A percentile compares a stretch with the other conserved stretches of the same genome.
Evolutionary conservation across 2,888 invertebrate species (phyloP).

Genomic region (Proisotoma minuta): DNA sequence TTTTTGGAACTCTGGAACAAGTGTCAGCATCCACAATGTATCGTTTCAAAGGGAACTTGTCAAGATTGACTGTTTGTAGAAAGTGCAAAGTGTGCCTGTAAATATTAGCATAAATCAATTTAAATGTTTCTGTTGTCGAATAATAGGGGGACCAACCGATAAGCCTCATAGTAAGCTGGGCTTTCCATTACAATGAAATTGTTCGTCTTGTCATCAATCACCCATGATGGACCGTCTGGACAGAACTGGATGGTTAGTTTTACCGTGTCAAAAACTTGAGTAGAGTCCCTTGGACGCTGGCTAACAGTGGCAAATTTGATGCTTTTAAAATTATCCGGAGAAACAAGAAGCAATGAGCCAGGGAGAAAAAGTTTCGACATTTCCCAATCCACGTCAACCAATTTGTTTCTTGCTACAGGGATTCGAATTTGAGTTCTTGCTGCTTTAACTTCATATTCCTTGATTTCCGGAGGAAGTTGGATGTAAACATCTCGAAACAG

Average conservation of each 20-base stretch:
- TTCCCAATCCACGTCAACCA: background rate
- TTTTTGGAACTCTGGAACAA: slow-evolving; percentile 31
- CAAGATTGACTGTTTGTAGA: slow-evolving; percentile 49
- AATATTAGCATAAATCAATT: no score
- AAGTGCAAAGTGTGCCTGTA: slow-evolving; percentile 52
- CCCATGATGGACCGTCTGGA: background rate
- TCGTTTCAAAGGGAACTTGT: slow-evolving; percentile 48
- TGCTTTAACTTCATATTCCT: slow-evolving; percentile 2
- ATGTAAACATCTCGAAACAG: background rate
- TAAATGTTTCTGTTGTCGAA: no score
- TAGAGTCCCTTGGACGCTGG: background rate
- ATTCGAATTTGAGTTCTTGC: background rate
- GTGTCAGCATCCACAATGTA: slow-evolving; percentile 47
- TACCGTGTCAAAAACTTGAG: background rate
- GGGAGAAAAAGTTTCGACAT: slow-evolving; percentile 30
- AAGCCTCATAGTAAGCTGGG: slow-evolving; percentile 53
- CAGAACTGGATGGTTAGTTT: background rate
- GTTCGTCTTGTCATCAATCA: slow-evolving; percentile 10
- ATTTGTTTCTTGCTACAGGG: slow-evolving; percentile 9
- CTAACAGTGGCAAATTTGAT: background rate
- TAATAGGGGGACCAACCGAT: no score
- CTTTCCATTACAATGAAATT: slow-evolving; percentile 51
- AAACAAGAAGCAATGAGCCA: slow-evolving; percentile 39
- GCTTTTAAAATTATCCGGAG: slow-evolving; percentile 33
- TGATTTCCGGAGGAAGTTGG: background rate